These are phyloP conservation scores for Ophion ellenae DNA, from an alignment of 2,888 invertebrate genomes.

Conservation along the genomic window DNA sequence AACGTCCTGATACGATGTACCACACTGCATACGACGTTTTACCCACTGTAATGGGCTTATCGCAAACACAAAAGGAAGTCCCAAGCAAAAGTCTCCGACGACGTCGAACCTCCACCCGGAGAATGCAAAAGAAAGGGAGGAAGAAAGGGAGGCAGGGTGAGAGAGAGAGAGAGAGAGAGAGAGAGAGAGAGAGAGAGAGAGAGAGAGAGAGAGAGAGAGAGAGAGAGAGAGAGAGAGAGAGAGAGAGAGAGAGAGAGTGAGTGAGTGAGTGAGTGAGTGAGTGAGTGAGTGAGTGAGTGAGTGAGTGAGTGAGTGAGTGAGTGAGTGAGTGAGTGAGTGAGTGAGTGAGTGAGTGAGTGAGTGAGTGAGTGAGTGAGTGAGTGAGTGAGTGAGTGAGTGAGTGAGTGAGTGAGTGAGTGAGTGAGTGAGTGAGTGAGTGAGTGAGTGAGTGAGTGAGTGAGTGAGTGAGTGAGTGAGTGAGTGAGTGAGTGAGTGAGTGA, in stretches of 20 bases:
- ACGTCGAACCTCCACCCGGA: constrained; percentile 8
- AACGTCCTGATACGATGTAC: constrained; percentile 51
- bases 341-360: constrained; percentile 25
- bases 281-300: constrained; percentile 36
- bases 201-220: constrained; percentile 31
- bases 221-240: constrained; percentile 21
- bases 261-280: too few species aligned
- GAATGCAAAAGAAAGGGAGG: not conserved
- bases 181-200: constrained; percentile 28
- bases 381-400: constrained; percentile 29
- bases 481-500: constrained; percentile 25
- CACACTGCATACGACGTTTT: constrained; percentile 63
- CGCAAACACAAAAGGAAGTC: constrained; percentile 65
- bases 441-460: constrained; percentile 29
- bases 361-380: constrained; percentile 20
- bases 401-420: constrained; percentile 18
- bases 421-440: constrained; percentile 29
- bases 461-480: constrained; percentile 19
- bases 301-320: constrained; percentile 9
- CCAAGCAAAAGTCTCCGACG: constrained; percentile 22
- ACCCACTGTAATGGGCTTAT: constrained; percentile 66
- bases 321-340: constrained; percentile 34
- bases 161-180: constrained; percentile 30
- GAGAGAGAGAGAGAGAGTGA: constrained; percentile 33
- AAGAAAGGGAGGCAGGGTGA: not conserved